Percentiles rank a stretch among this genome's conserved stretches.
These are phyloP conservation scores for Epirrhoe tristata DNA, from an alignment of 2,888 invertebrate species.

Conservation along the genomic window DNA sequence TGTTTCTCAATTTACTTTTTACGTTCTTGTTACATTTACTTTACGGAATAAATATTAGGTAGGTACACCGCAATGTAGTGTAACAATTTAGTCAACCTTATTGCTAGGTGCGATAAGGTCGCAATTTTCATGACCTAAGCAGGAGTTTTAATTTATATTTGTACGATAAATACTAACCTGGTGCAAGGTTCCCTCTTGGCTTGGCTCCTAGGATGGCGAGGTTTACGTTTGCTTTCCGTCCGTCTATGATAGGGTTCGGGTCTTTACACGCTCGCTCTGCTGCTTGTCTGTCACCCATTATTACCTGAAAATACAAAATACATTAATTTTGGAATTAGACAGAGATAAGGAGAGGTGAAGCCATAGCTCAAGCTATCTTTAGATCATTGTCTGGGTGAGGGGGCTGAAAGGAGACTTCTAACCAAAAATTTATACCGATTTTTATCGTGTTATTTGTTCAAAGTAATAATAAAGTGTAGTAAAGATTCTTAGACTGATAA, in stretches of 20 bases:
- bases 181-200: constrained; percentile 94
- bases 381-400: no score
- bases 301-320: constrained; percentile 89
- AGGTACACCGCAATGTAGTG: no score
- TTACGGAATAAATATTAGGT: not conserved
- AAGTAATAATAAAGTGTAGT: not conserved
- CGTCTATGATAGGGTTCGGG: constrained; percentile 99
- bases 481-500: not conserved
- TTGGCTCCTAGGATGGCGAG: constrained; percentile 98
- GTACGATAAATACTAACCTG: constrained; percentile 83
- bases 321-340: not conserved
- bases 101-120: not conserved
- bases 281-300: constrained; percentile 97
- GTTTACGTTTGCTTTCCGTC: constrained; percentile 99
- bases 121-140: not conserved
- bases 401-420: no score
- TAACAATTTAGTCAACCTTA: not conserved
- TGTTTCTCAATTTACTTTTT: no score
- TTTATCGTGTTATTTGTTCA: not conserved
- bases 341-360: no score
- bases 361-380: no score
- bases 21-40: no score
- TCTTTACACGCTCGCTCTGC: constrained; percentile 99
- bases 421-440: not conserved
- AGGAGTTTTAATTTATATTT: not conserved